phyloP scores from a whole-genome alignment of 1,140 invertebrate genomes.

The Zophobas morio region DNA sequence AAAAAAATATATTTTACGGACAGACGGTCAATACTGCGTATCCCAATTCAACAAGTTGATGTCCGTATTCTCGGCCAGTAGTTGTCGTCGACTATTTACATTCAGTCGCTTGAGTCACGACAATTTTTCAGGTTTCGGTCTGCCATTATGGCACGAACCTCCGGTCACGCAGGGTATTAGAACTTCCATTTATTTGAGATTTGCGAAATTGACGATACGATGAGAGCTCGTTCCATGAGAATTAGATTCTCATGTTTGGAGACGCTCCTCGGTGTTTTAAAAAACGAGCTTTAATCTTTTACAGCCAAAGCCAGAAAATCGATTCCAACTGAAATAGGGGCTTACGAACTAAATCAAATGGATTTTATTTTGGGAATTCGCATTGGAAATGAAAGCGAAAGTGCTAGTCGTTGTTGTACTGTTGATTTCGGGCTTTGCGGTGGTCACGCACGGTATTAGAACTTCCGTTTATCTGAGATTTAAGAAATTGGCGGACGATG shows the following conservation, averaged over 20 bases:
- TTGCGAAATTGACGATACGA: constrained; percentile 33
- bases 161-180: constrained; percentile 9
- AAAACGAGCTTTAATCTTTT: too few relatives aligned
- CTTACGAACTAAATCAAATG: too few relatives aligned
- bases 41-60: constrained; percentile 34
- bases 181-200: constrained; percentile 28
- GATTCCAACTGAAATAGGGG: too few relatives aligned
- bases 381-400: too few relatives aligned
- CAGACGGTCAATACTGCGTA: constrained; percentile 19
- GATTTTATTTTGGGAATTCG: too few relatives aligned
- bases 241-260: constrained; percentile 16
- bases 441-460: constrained; percentile 6
- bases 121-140: constrained; percentile 31
- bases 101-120: constrained; percentile 18
- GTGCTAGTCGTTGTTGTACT: too few relatives aligned
- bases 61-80: constrained; percentile 26
- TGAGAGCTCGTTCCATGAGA: constrained; percentile 17
- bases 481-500: constrained; percentile 34
- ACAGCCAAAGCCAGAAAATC: too few relatives aligned
- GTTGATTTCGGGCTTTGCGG: too few relatives aligned
- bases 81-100: constrained; percentile 24
- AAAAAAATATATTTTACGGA: constrained; percentile 35
- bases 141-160: constrained; percentile 1
- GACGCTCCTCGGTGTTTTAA: background rate
- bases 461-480: constrained; percentile 29